Percentiles rank a stretch among this genome's conserved stretches.
Conservation (phyloP, 1,140 invertebrate species). For the Phocides pigmalion region DNA sequence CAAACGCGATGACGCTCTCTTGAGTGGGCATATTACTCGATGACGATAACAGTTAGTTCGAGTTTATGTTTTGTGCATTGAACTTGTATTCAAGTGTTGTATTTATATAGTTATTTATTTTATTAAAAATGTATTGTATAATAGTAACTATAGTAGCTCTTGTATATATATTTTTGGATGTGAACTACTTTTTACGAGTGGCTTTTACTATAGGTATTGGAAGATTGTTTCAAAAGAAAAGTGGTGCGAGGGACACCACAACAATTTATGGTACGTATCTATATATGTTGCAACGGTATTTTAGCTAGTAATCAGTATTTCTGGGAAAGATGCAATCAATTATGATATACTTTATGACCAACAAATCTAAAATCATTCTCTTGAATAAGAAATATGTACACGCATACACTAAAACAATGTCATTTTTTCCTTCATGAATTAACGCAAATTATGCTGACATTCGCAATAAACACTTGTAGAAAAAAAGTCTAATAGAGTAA, state of each 20-base stretch:
- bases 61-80: conserved; percentile 10
- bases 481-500: too few relatives aligned
- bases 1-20: conserved; percentile 4
- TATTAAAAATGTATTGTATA: conserved; percentile 64
- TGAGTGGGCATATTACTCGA: background rate
- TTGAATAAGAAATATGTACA: too few relatives aligned
- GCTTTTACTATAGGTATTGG: conserved; percentile 86
- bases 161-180: conserved; percentile 90
- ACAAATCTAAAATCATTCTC: too few relatives aligned
- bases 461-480: too few relatives aligned
- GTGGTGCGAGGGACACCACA: conserved; percentile 87
- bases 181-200: conserved; percentile 90
- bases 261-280: conserved; percentile 88
- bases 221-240: conserved; percentile 87
- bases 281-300: conserved; percentile 6
- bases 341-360: too few relatives aligned
- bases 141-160: conserved; percentile 81
- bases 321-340: too few relatives aligned
- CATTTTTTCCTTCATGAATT: too few relatives aligned
- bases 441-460: too few relatives aligned
- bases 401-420: too few relatives aligned
- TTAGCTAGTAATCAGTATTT: too few relatives aligned
- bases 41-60: conserved; percentile 21
- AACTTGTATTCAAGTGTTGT: conserved; percentile 5
- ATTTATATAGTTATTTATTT: conserved; percentile 11